Evolutionary conservation across 1,140 invertebrate genomes (phyloP).

Genomic region (Metopolophium dirhodum): DNA sequence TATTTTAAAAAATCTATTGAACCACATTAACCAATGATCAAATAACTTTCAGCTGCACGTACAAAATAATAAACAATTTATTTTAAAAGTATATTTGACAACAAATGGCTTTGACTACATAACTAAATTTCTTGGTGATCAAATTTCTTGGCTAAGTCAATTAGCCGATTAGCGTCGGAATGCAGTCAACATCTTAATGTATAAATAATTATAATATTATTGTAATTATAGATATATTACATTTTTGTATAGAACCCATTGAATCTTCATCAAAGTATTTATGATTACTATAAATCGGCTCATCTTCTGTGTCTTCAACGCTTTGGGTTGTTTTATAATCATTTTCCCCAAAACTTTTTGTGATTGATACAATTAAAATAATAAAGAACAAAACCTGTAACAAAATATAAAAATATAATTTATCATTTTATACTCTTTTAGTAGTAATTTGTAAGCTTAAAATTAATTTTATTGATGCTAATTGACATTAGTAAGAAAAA

Average conservation of each 20-base stretch:
- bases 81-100: too few relatives aligned
- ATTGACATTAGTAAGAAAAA: background rate
- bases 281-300: conserved; percentile 41
- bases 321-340: background rate
- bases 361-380: background rate
- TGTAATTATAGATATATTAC: background rate
- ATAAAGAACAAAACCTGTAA: background rate
- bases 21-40: background rate
- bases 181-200: background rate
- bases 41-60: too few relatives aligned
- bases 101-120: background rate
- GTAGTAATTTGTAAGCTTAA: background rate
- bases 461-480: background rate
- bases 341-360: conserved; percentile 35
- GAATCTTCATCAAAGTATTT: conserved; percentile 47
- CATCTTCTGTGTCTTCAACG: background rate
- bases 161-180: background rate
- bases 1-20: background rate
- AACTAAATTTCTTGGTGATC: background rate
- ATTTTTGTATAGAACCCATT: conserved; percentile 46
- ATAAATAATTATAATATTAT: background rate
- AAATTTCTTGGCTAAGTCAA: background rate
- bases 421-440: background rate
- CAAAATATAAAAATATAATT: background rate
- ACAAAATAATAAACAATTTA: too few relatives aligned